Evolutionary conservation across 1,140 invertebrate genomes (phyloP).

Genomic region (Aethina tumida): DNA sequence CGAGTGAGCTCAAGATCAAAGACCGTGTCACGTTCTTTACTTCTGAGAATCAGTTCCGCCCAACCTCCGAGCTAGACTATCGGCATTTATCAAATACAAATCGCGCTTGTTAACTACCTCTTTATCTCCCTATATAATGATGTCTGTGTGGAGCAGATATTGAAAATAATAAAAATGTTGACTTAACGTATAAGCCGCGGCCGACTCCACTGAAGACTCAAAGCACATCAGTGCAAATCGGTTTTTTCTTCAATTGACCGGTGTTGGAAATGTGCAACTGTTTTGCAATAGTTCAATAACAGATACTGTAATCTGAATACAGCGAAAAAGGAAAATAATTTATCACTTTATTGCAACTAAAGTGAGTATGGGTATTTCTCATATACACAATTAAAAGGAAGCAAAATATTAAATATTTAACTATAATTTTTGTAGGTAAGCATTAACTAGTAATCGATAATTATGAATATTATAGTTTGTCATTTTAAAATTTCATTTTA

Average conservation of each 20-base stretch:
- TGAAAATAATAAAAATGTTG: not conserved
- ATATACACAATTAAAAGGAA: too few relatives aligned
- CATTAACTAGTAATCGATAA: too few relatives aligned
- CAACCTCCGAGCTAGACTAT: constrained; percentile 1
- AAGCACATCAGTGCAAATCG: not conserved
- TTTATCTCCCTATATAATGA: constrained; percentile 3
- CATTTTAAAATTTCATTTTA: too few relatives aligned
- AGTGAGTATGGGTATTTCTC: too few relatives aligned
- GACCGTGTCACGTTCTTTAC: constrained; percentile 9
- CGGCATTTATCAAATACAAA: constrained; percentile 3
- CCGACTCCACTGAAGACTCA: not conserved
- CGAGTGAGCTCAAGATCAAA: constrained; percentile 12
- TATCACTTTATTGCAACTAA: too few relatives aligned
- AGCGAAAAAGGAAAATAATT: too few relatives aligned
- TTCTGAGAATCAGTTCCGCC: not conserved
- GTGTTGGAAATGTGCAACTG: too few relatives aligned
- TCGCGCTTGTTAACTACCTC: constrained; percentile 1
- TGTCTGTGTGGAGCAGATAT: constrained; percentile 3
- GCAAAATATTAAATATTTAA: too few relatives aligned
- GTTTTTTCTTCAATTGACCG: constrained; percentile 3
- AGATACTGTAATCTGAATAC: too few relatives aligned
- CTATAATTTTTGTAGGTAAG: too few relatives aligned
- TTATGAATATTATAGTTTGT: too few relatives aligned
- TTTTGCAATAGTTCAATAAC: too few relatives aligned
- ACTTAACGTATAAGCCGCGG: not conserved